Conservation (phyloP, 2,797 vertebrate genomes). For the Helarctos malayanus region DNA sequence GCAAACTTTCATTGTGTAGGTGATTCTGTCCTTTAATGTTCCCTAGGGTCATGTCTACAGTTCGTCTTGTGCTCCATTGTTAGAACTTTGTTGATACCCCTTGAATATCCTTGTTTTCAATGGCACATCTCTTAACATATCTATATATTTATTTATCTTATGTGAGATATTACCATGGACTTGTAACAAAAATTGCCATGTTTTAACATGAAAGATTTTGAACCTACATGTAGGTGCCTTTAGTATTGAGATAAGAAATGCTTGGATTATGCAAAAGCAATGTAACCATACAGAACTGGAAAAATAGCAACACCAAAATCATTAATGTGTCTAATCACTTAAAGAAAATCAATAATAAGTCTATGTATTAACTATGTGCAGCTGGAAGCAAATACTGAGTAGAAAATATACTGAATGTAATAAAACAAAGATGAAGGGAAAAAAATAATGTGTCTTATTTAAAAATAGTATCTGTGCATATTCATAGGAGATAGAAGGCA, state of each 20-base stretch:
- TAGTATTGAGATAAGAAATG: neutral
- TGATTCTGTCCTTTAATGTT: neutral
- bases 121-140: neutral
- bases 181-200: neutral
- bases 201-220: neutral
- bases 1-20: neutral
- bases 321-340: neutral
- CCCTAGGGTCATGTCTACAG: neutral
- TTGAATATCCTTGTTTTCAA: neutral
- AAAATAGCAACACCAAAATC: neutral
- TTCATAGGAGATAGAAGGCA: neutral
- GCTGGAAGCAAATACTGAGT: neutral
- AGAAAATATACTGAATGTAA: neutral
- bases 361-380: neutral
- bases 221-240: neutral
- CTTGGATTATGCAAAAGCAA: neutral
- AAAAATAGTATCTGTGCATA: neutral
- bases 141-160: neutral
- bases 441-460: neutral
- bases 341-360: constrained; percentile 1
- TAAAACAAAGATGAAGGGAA: neutral
- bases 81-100: neutral
- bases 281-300: neutral
- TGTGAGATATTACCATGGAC: neutral
- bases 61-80: neutral